Evolutionary conservation across 2,113 vertebrate genomes (phyloP).

Genomic region (Salvelinus namaycush): DNA sequence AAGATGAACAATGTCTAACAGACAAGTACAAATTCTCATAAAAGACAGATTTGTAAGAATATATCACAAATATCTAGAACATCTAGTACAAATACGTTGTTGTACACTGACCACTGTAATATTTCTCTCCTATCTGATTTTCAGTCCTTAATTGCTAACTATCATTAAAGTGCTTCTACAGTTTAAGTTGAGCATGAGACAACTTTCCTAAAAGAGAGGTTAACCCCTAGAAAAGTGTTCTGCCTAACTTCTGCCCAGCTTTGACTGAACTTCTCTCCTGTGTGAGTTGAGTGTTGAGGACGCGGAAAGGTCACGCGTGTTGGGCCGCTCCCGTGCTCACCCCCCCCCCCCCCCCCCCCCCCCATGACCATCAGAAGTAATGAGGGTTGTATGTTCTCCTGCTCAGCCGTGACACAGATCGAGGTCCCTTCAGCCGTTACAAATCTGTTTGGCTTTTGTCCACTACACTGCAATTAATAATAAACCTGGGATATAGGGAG

Average conservation of each 20-base stretch:
- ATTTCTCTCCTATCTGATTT: too few species aligned
- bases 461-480: conserved; percentile 97
- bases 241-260: background rate
- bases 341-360: conserved; percentile 16
- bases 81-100: too few species aligned
- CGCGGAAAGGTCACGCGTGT: conserved; percentile 66
- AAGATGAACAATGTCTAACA: too few species aligned
- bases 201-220: background rate
- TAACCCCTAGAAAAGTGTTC: background rate
- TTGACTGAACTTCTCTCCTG: background rate
- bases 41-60: too few species aligned
- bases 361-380: conserved; percentile 87
- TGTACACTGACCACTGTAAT: too few species aligned
- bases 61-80: too few species aligned
- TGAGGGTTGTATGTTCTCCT: conserved; percentile 94
- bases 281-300: background rate
- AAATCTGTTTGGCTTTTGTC: conserved; percentile 98
- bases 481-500: conserved; percentile 84
- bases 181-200: background rate
- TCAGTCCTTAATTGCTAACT: too few species aligned
- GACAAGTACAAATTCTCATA: too few species aligned
- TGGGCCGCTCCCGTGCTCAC: background rate
- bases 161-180: too few species aligned
- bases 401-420: conserved; percentile 91
- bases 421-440: conserved; percentile 96